These are phyloP conservation scores for Spinus olivaceus DNA, from an alignment of 2,797 vertebrate species.

Conservation along the genomic window DNA sequence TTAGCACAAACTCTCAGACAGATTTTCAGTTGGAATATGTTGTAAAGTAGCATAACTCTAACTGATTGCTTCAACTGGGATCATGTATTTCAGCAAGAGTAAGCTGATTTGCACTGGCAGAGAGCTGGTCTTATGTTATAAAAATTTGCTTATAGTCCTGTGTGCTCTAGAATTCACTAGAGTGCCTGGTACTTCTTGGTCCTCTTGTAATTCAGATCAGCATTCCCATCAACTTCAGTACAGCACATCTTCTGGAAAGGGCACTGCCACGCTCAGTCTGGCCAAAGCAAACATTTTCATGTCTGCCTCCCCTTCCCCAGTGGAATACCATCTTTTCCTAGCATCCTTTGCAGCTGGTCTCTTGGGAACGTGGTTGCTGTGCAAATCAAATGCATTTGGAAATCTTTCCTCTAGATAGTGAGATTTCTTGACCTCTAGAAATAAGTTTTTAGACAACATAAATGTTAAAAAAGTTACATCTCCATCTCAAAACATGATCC, in stretches of 20 bases:
- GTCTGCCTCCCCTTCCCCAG: background rate
- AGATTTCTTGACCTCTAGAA: background rate
- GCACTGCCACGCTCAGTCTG: background rate
- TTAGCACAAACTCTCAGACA: background rate
- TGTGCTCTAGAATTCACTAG: background rate
- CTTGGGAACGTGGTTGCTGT: fast-evolving
- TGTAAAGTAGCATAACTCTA: background rate
- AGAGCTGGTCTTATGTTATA: background rate
- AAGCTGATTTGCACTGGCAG: background rate
- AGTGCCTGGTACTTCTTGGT: background rate
- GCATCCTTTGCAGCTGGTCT: background rate
- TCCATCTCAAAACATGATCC: background rate
- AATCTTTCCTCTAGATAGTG: background rate
- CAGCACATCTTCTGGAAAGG: background rate
- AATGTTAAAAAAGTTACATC: background rate
- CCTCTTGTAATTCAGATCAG: background rate
- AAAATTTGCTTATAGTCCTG: background rate
- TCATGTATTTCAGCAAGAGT: background rate
- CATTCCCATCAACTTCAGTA: background rate
- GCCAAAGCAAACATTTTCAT: background rate
- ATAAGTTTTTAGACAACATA: background rate
- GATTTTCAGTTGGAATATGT: background rate
- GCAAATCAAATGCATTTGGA: background rate
- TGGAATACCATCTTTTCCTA: background rate
- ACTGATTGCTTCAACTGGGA: background rate